Conservation (phyloP, 53 echinoderm and acorn worm genomes). For the Holothuria scabra region DNA sequence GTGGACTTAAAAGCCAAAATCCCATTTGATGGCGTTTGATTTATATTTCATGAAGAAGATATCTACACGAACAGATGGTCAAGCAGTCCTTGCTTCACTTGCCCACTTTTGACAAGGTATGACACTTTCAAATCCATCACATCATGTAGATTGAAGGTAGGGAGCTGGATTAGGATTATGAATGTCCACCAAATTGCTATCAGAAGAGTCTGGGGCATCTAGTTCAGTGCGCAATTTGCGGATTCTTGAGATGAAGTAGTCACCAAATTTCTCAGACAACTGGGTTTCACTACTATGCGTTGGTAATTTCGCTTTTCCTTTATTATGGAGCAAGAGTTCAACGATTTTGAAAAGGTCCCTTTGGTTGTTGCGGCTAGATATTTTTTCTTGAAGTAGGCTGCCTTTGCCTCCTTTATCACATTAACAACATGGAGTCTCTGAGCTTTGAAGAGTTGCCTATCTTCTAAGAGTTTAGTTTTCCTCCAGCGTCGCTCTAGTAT, state of each 20-base stretch:
- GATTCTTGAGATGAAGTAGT: not conserved
- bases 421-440: conserved; percentile 14
- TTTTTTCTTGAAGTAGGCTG: conserved; percentile 23
- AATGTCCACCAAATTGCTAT: not conserved
- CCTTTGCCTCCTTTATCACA: conserved; percentile 18
- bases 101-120: too few relatives aligned
- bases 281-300: too few relatives aligned
- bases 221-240: not conserved
- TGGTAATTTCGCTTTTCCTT: not conserved
- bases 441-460: conserved; percentile 10
- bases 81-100: too few relatives aligned
- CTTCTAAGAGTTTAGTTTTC: conserved; percentile 25
- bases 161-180: too few relatives aligned
- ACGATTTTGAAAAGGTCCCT: conserved; percentile 34
- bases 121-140: too few relatives aligned
- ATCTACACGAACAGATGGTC: too few relatives aligned
- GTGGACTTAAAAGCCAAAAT: too few relatives aligned
- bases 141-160: too few relatives aligned
- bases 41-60: too few relatives aligned
- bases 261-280: not conserved
- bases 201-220: not conserved
- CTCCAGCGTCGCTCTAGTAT: conserved; percentile 33
- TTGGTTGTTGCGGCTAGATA: conserved; percentile 17
- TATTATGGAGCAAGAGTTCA: conserved; percentile 40
- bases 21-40: too few relatives aligned